Evolutionary conservation across 1,140 invertebrate genomes (phyloP), one percentile per base, ranked within the genome.

Genomic region (Scylla paramamosain): DNA sequence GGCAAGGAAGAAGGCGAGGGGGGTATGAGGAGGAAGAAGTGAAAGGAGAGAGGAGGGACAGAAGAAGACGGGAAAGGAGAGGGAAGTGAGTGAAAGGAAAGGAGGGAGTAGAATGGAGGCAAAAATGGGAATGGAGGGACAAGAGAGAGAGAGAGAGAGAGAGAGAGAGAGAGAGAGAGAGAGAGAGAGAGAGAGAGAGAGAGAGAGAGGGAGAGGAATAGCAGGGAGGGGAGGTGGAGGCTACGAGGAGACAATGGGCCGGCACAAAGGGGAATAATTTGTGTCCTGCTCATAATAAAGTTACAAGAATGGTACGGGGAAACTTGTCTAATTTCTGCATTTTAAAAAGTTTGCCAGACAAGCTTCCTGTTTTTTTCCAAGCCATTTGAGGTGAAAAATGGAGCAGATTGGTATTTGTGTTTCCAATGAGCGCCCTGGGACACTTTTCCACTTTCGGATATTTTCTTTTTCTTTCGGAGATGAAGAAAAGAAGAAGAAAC

Each of bases 321-420:
- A 95, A 95, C 94, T 95, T 95, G 94, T 95, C 91, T 95, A 95
- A 95, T 95, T 95, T 92, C 94, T 95, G 94, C 94, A 95, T 95
- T 95, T 95, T 95, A 95, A 95, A 95, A 95, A 95, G 84, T 87
- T 92, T 88, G 29, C 94, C 94, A 59, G 82, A 88, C 90, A 91
- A 95, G 94, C 94, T 95, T 95, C 94, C 94, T 95, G 94, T 94
- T 95, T 95, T 95, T 95, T 95, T 95, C 94, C 94, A 67, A 46
- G 94, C 94, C 94, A 95, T 95, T 95, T 95, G 94, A 92, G 94
- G 94, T 95, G 94, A 95, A 95, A 95, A 95, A 95, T 95, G 91
- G 94, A 95, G 52, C 94, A 95, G 94, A 95, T 95, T 95, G 94
- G 90, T 95, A 95, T 95, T 95, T 95, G 94, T 95, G 94, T 95